Evolutionary conservation across 2,888 invertebrate genomes (phyloP).

Genomic region (Limnephilus rhombicus): DNA sequence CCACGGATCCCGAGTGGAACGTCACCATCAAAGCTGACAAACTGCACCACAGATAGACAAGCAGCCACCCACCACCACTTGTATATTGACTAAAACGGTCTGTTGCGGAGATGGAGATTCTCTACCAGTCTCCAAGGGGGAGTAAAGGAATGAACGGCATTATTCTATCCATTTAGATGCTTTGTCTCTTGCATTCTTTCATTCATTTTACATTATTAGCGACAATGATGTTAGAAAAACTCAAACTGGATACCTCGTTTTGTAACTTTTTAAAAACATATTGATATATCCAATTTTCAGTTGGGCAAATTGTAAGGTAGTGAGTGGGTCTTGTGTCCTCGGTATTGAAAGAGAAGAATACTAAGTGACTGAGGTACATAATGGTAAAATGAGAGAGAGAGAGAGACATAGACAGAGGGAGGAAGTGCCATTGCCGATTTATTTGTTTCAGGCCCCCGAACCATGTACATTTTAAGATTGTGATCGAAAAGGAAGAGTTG

Average conservation of each 20-base stretch:
- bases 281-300: not conserved
- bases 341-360: not conserved
- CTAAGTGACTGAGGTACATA: not conserved
- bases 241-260: not conserved
- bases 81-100: not conserved
- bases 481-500: slow-evolving; percentile 10
- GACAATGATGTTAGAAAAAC: not conserved
- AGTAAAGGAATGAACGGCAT: not conserved
- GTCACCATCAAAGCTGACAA: slow-evolving; percentile 69
- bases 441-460: slow-evolving; percentile 48
- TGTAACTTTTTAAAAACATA: not conserved
- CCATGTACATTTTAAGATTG: slow-evolving; percentile 33
- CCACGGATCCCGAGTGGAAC: slow-evolving; percentile 92
- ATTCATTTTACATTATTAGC: not conserved
- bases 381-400: not conserved
- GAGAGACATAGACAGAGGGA: not conserved
- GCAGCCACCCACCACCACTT: not conserved
- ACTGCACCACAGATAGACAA: slow-evolving; percentile 52
- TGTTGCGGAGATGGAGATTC: not conserved
- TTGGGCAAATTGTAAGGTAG: not conserved
- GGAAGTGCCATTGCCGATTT: slow-evolving; percentile 38
- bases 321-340: not conserved
- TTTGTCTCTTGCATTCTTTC: not conserved
- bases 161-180: not conserved
- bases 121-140: not conserved